These are phyloP conservation scores for Trachythela sp. DNA, from an alignment of 64 coral and sea anemone genomes.

Conservation along the genomic window DNA sequence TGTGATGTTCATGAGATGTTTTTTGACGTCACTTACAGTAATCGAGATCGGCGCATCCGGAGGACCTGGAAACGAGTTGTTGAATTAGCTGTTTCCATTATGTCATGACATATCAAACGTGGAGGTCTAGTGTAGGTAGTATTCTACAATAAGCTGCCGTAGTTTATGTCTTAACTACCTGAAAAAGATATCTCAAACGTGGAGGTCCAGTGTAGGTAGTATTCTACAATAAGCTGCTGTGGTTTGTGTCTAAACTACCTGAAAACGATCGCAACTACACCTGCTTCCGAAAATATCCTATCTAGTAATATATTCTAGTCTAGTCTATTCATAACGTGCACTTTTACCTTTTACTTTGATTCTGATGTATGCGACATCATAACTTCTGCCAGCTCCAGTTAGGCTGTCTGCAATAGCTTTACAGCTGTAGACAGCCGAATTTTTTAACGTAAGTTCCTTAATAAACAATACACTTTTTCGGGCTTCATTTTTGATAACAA, in stretches of 20 bases:
- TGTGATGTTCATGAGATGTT: constrained; percentile 7
- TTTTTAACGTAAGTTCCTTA: background rate
- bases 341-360: background rate
- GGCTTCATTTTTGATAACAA: background rate
- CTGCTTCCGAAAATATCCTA: background rate
- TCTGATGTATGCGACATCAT: background rate
- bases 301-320: background rate
- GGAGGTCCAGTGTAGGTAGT: no score
- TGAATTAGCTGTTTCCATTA: background rate
- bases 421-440: background rate
- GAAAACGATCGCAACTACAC: no score
- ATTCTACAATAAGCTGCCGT: no score
- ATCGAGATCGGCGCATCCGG: background rate
- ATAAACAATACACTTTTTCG: background rate
- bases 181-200: no score
- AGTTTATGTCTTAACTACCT: no score
- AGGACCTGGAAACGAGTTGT: background rate
- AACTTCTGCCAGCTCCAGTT: background rate
- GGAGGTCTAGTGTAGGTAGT: no score
- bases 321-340: background rate
- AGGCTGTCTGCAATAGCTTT: background rate
- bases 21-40: background rate
- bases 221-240: no score
- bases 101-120: no score
- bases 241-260: no score